These are phyloP conservation scores for Drosophila anomelani DNA, from an alignment of 2,888 invertebrate species.

Conservation along the genomic window DNA sequence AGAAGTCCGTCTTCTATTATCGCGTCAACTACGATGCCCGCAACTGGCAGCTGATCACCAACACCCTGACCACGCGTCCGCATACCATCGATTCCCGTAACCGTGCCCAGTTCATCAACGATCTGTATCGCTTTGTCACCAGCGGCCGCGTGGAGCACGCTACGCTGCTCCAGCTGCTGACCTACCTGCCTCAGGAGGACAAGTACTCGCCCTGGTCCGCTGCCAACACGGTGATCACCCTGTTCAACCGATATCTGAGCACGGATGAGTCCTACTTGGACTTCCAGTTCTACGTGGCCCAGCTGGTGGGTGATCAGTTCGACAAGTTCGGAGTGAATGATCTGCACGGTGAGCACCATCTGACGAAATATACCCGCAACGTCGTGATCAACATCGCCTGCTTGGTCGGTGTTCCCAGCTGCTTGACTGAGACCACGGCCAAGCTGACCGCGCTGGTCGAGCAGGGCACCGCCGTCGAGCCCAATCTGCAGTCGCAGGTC, in stretches of 20 bases:
- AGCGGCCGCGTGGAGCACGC: slow-evolving; percentile 68
- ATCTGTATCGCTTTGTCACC: slow-evolving; percentile 86
- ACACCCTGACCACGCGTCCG: slow-evolving; percentile 87
- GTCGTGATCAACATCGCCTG: slow-evolving; percentile 82
- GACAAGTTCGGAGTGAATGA: slow-evolving; percentile 80
- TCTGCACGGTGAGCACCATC: slow-evolving; percentile 75
- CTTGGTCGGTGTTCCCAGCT: slow-evolving; percentile 71
- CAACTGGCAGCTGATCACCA: slow-evolving; percentile 89
- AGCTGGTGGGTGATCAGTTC: slow-evolving; percentile 73
- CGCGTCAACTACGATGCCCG: slow-evolving; percentile 89
- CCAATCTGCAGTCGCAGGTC: slow-evolving; percentile 81
- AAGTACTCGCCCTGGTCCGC: slow-evolving; percentile 83
- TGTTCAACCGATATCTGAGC: slow-evolving; percentile 74
- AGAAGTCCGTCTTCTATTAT: slow-evolving; percentile 85
- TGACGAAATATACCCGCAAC: slow-evolving; percentile 77
- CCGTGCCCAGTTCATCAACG: slow-evolving; percentile 94
- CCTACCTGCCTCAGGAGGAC: slow-evolving; percentile 79
- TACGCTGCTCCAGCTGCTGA: slow-evolving; percentile 72
- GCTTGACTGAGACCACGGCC: slow-evolving; percentile 75
- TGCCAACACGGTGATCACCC: slow-evolving; percentile 65
- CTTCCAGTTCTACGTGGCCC: slow-evolving; percentile 69
- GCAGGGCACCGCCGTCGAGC: slow-evolving; percentile 67
- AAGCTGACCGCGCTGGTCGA: slow-evolving; percentile 69
- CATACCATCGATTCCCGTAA: slow-evolving; percentile 90
- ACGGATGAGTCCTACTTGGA: slow-evolving; percentile 67